Percentiles rank a stretch among this genome's conserved stretches.
Conservation (phyloP, 2,888 invertebrate genomes). For the Ecdyonurus torrentis region DNA sequence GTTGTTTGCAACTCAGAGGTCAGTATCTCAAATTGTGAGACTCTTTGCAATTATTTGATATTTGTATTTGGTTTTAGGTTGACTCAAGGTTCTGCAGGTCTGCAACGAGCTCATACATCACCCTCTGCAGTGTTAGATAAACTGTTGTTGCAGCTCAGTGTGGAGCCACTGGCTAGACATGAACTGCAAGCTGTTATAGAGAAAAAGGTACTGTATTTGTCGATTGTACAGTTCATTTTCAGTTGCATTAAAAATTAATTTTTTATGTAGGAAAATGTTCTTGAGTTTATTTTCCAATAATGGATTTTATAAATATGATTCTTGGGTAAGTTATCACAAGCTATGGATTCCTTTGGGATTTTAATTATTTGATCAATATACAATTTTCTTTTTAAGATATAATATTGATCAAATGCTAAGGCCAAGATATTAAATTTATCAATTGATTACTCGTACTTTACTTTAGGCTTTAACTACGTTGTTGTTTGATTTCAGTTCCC, state of each 20-base stretch:
- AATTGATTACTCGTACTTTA: background rate
- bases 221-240: too few species aligned
- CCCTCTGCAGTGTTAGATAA: slow-evolving; percentile 58
- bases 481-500: slow-evolving; percentile 37
- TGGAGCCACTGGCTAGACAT: slow-evolving; percentile 55
- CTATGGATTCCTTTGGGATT: too few species aligned
- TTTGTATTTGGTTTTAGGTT: slow-evolving; percentile 30
- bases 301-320: background rate
- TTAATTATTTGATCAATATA: too few species aligned
- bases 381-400: too few species aligned
- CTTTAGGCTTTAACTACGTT: background rate
- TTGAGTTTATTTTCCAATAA: background rate
- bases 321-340: too few species aligned
- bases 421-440: background rate
- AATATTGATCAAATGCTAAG: background rate
- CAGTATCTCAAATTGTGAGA: too few species aligned
- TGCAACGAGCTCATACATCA: slow-evolving; percentile 41
- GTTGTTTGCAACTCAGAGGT: slow-evolving; percentile 73
- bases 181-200: slow-evolving; percentile 61
- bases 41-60: background rate
- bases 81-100: slow-evolving; percentile 39
- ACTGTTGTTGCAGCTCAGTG: slow-evolving; percentile 61
- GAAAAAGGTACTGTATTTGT: too few species aligned
- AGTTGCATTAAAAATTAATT: too few species aligned
- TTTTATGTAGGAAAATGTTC: background rate